Evolutionary conservation across 1,140 invertebrate species (phyloP), one percentile per base, ranked within the genome.

Genomic region (Chironomus striatipennis): DNA sequence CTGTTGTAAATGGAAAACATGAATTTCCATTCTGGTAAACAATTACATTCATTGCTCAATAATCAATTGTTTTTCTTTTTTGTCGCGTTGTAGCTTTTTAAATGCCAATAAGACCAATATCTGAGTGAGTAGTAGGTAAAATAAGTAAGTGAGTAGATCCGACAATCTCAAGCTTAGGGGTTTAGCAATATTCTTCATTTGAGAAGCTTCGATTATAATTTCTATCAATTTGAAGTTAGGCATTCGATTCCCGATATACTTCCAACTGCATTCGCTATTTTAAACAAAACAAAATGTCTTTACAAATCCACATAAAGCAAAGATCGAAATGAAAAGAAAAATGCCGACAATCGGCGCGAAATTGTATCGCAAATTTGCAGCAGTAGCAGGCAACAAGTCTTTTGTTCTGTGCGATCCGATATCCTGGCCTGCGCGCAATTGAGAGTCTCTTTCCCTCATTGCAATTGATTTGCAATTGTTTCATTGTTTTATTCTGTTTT

Each of bases 401-500:
- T 57, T 57, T 57, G 47, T 57, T n/a, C 24, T 34, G 24, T 34
- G 24, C 24, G 24, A 34, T 34, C 24, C 24, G 24, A 34, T 34
- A 34, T 34, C 24, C 24, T 34, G 24, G 24, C 24, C 5, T 34
- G 24, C 24, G 24, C 24, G 24, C 24, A 34, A 34, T 34, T 34
- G 24, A 34, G 24, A 34, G 24, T 57, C n/a, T 47, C 15, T 47
- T 47, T 57, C n/a, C 12, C n/a, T 57, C 12, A 12, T 57, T 57
- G 47, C 47, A 57, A 57, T 57, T 57, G 47, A 57, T 57, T 57
- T 57, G 47, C 47, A 57, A 57, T 57, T 57, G 47, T 57, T 57
- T 12, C 47, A 57, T 57, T 57, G 47, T 57, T 57, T 57, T 57
- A 57, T 57, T 12, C n/a, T n/a, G 47, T 57, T 57, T 57, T 57